Evolutionary conservation across 2,113 vertebrate genomes (phyloP).

Genomic region (Gobius niger): DNA sequence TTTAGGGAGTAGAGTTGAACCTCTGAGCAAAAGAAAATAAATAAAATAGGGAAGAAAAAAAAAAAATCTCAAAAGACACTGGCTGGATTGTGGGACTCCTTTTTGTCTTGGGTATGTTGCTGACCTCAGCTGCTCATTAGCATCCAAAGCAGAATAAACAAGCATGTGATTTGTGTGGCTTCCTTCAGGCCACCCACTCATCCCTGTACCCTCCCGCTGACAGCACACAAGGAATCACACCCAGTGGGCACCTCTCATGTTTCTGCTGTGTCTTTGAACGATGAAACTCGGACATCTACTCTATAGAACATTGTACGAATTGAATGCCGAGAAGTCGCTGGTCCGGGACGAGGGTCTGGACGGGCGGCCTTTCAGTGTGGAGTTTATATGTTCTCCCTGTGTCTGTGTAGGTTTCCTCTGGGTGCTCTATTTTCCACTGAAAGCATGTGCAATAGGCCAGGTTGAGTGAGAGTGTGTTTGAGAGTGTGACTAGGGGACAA

Average conservation of each 20-base stretch:
- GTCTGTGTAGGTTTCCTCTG: no score
- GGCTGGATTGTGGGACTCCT: slow-evolving; percentile 28
- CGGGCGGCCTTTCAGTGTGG: no score
- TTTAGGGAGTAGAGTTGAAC: slow-evolving; percentile 46
- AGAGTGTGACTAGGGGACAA: no score
- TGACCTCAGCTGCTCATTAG: slow-evolving; percentile 64
- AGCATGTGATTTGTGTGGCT: slow-evolving; percentile 54
- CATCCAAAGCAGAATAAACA: slow-evolving; percentile 62
- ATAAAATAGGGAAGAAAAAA: no score
- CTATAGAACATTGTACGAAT: neutral
- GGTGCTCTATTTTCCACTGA: no score
- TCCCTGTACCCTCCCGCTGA: slow-evolving; percentile 32
- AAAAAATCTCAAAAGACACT: slow-evolving; percentile 27
- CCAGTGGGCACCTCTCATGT: slow-evolving; percentile 38
- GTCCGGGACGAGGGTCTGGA: no score
- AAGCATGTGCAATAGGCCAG: no score
- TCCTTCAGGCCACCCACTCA: slow-evolving; percentile 52
- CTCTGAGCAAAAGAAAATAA: slow-evolving; percentile 17
- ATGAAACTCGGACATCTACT: slow-evolving; percentile 51
- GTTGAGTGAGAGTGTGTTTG: no score
- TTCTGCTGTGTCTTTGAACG: slow-evolving; percentile 57
- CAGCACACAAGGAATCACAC: slow-evolving; percentile 50
- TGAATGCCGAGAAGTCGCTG: no score
- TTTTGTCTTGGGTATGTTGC: slow-evolving; percentile 53
- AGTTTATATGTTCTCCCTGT: no score